Evolutionary conservation across 2,113 vertebrate species (phyloP).

Genomic region (Lophura nycthemera): DNA sequence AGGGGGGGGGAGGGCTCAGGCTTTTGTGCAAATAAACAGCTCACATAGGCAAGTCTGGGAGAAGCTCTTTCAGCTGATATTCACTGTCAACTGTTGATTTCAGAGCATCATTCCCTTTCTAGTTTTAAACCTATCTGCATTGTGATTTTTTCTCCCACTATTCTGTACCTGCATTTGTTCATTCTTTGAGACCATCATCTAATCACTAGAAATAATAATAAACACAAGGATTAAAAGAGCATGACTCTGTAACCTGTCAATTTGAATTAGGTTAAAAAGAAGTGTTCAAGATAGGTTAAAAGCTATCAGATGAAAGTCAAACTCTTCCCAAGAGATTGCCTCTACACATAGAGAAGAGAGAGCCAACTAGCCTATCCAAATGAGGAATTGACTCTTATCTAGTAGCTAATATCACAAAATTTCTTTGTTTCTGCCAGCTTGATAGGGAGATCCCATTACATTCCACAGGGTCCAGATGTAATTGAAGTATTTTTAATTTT

Average conservation of each 20-base stretch:
- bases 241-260: not conserved
- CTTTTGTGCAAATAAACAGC: constrained; percentile 1
- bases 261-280: not conserved
- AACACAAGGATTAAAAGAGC: not conserved
- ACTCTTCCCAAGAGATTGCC: not conserved
- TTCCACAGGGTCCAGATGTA: not conserved
- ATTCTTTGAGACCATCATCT: not conserved
- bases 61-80: not conserved
- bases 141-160: not conserved
- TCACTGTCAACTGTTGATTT: not conserved
- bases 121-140: rapidly evolving
- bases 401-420: not conserved
- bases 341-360: not conserved
- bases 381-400: not conserved
- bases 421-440: not conserved
- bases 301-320: not conserved
- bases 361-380: not conserved
- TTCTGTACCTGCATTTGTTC: not conserved
- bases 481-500: constrained; percentile 29
- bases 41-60: not conserved
- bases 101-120: not conserved
- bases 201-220: not conserved
- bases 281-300: not conserved
- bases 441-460: not conserved
- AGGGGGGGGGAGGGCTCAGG: not conserved